Evolutionary conservation across 2,797 vertebrate genomes (phyloP), one percentile per base, ranked within the genome.

Genomic region (Microctenopoma steveboyesi): DNA sequence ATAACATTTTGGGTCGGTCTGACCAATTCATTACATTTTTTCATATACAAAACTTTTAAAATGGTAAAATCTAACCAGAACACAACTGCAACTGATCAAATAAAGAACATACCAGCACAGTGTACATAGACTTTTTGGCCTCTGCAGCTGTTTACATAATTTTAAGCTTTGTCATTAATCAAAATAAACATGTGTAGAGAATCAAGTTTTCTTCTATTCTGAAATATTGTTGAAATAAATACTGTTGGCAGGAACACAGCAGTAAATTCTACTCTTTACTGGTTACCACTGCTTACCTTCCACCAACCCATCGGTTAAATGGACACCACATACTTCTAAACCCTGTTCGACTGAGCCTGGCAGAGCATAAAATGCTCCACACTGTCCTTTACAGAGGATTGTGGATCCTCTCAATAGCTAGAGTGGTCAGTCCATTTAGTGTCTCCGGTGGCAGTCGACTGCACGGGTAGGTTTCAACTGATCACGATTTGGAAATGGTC

Each of bases 401-500:
- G 37, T 25, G 9, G 1, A 27, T 48, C 22, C 18, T 57, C n/a
- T 18, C 14, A 39, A 50, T 49, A 49, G 37, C 43, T 35, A 33
- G 11, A 59, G 27, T 54, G 40, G 18, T 57, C 30, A 35, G 7
- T 40, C 40, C 4, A 30, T 58, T 12, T 16, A 9, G 22, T 39
- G 15, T 25, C 10, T 10, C 4, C 56, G 55, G 46, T 30, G 30
- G 9, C 39, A 13, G 64, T 30, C 27, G 48, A 28, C 27, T 46
- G 52, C 9, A 53, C 27, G 43, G 7, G 5, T 49, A 16, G 47
- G 37, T 42, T 61, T n/a, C 53, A 45, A 64, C 69, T 51, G 18
- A 15, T 58, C 58, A n/a, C 13, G 40, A 57, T 74, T 58, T 63
- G 6, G 67, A 27, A 64, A 64, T 47, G 15, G n/a, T 55, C 56